Evolutionary conservation across 2,797 vertebrate species (phyloP).

Genomic region (Anolis apletophallus): DNA sequence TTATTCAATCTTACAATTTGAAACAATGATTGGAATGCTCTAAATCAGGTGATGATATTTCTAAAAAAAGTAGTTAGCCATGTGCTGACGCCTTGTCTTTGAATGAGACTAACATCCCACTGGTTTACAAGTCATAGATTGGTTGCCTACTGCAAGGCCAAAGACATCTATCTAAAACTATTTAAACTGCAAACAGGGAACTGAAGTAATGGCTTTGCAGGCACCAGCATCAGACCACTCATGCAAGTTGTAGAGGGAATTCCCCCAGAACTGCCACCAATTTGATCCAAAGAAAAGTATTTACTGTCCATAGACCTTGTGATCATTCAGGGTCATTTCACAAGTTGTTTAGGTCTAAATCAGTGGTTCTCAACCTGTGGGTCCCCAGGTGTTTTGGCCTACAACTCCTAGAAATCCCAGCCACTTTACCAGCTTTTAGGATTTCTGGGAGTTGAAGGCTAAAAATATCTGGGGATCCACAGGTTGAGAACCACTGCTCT

Average conservation of each 20-base stretch:
- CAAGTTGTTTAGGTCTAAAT: too few relatives aligned
- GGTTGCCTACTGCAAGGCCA: neutral
- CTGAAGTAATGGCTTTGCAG: neutral
- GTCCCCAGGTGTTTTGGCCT: too few relatives aligned
- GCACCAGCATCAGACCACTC: conserved; percentile 8
- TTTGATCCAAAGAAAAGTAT: neutral
- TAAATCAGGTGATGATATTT: conserved; percentile 33
- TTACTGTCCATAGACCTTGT: neutral
- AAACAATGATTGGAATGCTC: conserved; percentile 24
- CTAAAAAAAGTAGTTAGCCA: conserved; percentile 35
- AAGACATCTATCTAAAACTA: neutral
- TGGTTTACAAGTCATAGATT: neutral
- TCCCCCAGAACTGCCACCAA: neutral
- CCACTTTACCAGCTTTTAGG: too few relatives aligned
- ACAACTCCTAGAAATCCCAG: too few relatives aligned
- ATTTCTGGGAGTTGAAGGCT: too few relatives aligned
- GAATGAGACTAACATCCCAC: neutral
- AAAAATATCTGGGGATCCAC: too few relatives aligned
- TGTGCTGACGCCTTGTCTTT: conserved; percentile 2
- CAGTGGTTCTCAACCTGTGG: too few relatives aligned
- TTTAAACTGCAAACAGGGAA: conserved; percentile 2
- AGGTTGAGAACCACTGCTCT: too few relatives aligned
- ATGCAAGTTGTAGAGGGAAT: neutral
- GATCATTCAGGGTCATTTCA: neutral
- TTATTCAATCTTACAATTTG: conserved; percentile 5